phyloP scores from a whole-genome alignment of 1,140 invertebrate genomes.

The Cyclina sinensis region DNA sequence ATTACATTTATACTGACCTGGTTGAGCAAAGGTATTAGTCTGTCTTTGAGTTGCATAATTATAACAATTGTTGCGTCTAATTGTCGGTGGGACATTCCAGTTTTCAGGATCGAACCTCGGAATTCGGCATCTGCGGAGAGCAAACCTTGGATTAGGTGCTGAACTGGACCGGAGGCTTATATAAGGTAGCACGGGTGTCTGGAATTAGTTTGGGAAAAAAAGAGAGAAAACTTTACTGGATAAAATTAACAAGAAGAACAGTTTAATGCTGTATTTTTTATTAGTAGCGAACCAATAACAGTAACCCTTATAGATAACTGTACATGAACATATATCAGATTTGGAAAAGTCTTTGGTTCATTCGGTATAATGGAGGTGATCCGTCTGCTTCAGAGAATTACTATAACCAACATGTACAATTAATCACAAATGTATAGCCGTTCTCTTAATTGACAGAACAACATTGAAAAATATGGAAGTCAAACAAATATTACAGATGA shows the following conservation, averaged over 20 bases:
- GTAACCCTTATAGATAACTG: no score
- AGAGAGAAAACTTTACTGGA: neutral
- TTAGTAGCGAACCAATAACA: no score
- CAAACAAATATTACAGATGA: no score
- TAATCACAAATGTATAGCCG: no score
- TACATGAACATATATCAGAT: neutral
- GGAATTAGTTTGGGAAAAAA: neutral
- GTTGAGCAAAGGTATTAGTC: conserved; percentile 59
- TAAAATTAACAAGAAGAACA: neutral
- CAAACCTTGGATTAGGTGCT: neutral
- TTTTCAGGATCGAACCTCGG: conserved; percentile 32
- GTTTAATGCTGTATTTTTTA: neutral
- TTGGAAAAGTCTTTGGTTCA: neutral
- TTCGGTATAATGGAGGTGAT: neutral
- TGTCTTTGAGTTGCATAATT: conserved; percentile 54
- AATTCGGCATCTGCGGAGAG: neutral
- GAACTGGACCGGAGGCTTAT: neutral
- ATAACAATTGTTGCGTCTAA: conserved; percentile 46
- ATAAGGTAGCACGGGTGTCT: neutral
- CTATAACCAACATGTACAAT: no score
- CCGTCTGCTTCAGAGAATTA: no score
- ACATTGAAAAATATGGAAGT: no score
- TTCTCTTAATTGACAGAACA: no score
- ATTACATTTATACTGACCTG: conserved; percentile 52
- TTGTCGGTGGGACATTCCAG: conserved; percentile 16